Evolutionary conservation across 2,113 vertebrate species (phyloP).

Genomic region (Clarias batrachus): DNA sequence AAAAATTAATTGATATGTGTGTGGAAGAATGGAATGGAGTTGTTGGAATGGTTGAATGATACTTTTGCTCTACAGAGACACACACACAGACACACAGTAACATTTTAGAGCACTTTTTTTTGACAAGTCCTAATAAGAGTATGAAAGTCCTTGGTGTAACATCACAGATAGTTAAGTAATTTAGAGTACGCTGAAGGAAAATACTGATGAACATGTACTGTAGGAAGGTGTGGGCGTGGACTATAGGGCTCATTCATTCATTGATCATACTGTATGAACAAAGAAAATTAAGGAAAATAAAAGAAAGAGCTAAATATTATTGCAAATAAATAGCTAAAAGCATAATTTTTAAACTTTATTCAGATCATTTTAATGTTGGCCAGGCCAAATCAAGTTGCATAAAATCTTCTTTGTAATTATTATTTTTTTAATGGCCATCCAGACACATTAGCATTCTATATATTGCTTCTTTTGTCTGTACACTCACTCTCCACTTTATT

Average conservation of each 20-base stretch:
- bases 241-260: not conserved
- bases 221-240: not conserved
- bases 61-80: conserved; percentile 16
- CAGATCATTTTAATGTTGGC: not conserved
- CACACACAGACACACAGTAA: not conserved
- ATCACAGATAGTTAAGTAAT: not conserved
- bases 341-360: not conserved
- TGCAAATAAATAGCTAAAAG: not conserved
- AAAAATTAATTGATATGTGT: not conserved
- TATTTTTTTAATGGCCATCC: not conserved
- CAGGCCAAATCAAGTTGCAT: not conserved
- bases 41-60: not conserved
- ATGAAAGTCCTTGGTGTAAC: not conserved
- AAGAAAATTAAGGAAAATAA: not conserved
- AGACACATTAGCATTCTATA: not conserved
- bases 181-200: not conserved
- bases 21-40: not conserved
- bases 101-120: not conserved
- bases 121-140: not conserved
- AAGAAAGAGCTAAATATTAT: not conserved
- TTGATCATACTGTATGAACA: not conserved
- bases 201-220: not conserved
- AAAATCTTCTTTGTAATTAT: not conserved
- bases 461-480: not conserved
- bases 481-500: no score